A percentile compares a stretch with the other conserved stretches of the same genome.
Evolutionary conservation across 2,113 vertebrate genomes (phyloP).

Genomic region (Brachirus orientalis): DNA sequence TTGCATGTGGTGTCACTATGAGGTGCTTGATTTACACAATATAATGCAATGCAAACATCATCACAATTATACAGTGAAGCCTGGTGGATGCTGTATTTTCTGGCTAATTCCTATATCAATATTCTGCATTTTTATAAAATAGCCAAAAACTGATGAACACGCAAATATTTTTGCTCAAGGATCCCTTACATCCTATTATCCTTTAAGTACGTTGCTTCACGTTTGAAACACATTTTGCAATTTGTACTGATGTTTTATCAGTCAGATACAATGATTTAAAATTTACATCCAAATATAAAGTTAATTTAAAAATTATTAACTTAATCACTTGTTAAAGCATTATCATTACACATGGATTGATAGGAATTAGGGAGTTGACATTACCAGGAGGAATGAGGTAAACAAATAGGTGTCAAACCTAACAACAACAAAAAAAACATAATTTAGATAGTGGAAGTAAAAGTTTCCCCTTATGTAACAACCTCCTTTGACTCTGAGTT

Average conservation of each 20-base stretch:
- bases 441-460: neutral
- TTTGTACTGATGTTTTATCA: too few species aligned
- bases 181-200: too few species aligned
- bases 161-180: constrained; percentile 5
- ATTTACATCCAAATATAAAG: too few species aligned
- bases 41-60: neutral
- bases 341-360: neutral
- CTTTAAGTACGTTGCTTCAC: too few species aligned
- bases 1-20: neutral
- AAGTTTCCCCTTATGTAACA: neutral
- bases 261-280: too few species aligned
- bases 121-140: too few species aligned
- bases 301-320: neutral
- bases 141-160: neutral
- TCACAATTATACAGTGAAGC: neutral
- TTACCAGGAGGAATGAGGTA: neutral
- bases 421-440: neutral
- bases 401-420: neutral
- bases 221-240: neutral
- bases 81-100: too few species aligned
- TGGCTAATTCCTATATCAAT: constrained; percentile 1
- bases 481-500: constrained; percentile 7
- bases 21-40: neutral
- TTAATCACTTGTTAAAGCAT: neutral
- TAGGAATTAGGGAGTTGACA: neutral